Percentiles rank a stretch among this genome's conserved stretches.
phyloP scores from a whole-genome alignment of 2,888 invertebrate genomes.

The Lysandra bellargus region DNA sequence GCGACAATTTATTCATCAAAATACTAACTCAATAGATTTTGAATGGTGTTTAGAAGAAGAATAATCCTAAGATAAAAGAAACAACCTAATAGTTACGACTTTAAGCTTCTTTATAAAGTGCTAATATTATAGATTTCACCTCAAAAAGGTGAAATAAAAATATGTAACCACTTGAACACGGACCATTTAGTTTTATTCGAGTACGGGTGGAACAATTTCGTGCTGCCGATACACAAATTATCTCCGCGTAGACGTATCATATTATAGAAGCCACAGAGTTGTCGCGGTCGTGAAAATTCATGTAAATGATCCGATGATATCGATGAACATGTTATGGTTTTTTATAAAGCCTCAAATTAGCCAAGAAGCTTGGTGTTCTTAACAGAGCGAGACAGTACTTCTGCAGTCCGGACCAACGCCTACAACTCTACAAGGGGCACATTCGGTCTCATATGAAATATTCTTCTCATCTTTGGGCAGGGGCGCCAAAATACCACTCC shows the following conservation, averaged over 20 bases:
- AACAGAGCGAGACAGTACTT: too few relatives aligned
- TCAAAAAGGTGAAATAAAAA: conserved; percentile 33
- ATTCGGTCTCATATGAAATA: too few relatives aligned
- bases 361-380: too few relatives aligned
- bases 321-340: neutral
- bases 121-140: neutral
- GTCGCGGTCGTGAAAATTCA: conserved; percentile 20
- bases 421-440: too few relatives aligned
- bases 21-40: too few relatives aligned
- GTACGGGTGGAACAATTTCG: conserved; percentile 41
- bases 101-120: neutral
- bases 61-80: neutral
- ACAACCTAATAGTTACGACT: neutral
- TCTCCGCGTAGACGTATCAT: conserved; percentile 32
- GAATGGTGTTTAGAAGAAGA: too few relatives aligned
- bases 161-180: conserved; percentile 35
- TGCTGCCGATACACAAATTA: conserved; percentile 38
- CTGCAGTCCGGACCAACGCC: too few relatives aligned
- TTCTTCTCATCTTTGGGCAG: too few relatives aligned
- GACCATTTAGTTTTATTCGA: conserved; percentile 41
- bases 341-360: too few relatives aligned
- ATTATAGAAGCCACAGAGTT: neutral
- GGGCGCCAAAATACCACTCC: too few relatives aligned
- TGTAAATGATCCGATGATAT: neutral
- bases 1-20: neutral